A percentile compares a stretch with the other conserved stretches of the same genome.
These are phyloP conservation scores for Engystomops pustulosus DNA, from an alignment of 2,113 vertebrate genomes.

Conservation along the genomic window DNA sequence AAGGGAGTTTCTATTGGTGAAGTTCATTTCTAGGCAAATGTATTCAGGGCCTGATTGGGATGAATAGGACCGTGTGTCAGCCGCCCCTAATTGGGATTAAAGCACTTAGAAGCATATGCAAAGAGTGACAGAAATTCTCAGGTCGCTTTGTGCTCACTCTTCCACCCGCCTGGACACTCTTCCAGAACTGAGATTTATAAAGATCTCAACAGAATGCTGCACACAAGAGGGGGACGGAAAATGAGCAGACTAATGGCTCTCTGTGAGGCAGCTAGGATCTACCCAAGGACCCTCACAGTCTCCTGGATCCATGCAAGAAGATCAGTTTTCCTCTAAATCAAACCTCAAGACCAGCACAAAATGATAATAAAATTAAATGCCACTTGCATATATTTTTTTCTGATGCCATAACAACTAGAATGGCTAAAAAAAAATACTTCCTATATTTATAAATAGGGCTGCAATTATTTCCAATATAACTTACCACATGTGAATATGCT, in stretches of 20 bases:
- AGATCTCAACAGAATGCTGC: slow-evolving; percentile 60
- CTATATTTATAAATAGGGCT: no score
- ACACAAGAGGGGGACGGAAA: slow-evolving; percentile 69
- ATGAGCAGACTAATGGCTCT: slow-evolving; percentile 62
- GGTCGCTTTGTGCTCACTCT: slow-evolving; percentile 88
- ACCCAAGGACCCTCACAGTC: slow-evolving; percentile 61
- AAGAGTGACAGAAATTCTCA: slow-evolving; percentile 94
- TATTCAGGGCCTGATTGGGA: slow-evolving; percentile 88
- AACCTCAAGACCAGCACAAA: no score
- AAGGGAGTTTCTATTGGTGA: slow-evolving; percentile 90
- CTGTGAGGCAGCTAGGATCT: slow-evolving; percentile 55
- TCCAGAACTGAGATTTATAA: slow-evolving; percentile 60
- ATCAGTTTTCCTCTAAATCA: no score
- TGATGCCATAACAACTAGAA: no score
- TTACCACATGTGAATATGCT: no score
- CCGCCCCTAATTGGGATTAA: slow-evolving; percentile 99
- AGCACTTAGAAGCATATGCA: slow-evolving; percentile 96
- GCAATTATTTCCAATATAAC: no score
- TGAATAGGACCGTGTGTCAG: slow-evolving; percentile 99
- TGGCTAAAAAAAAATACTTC: no score
- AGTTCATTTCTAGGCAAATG: slow-evolving; percentile 99
- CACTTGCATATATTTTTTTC: no score
- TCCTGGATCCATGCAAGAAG: no score
- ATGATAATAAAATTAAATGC: no score
- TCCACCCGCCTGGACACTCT: slow-evolving; percentile 83